Base-by-base conservation (phyloP, 2,113 vertebrate genomes). In the Motacilla alba region DNA sequence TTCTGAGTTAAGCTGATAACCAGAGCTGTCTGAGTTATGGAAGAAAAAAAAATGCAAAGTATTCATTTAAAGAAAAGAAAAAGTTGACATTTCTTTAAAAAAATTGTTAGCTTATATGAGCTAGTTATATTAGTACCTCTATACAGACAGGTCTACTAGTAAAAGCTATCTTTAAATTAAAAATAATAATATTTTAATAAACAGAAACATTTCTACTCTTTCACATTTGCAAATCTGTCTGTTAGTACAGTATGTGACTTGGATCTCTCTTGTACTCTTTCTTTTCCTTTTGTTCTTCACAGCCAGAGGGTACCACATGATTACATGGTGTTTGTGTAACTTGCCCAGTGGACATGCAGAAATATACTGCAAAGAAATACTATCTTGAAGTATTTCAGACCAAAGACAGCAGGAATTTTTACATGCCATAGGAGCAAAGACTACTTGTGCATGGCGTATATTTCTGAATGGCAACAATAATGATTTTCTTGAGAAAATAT, bases 381-480 rank as follows among this genome's bases (percentile, higher is more conserved):
- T 56, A 7, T 84, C 47, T 66, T 86, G 49, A 60, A 90, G 8
- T 33, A 66, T 20, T 90, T 77, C 23, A 74, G 23, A 10, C 19
- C 16, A 49, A 81, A 89, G n/a, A 20, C 19, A 62, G 37, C 9
- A 87, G 56, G 26, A 74, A 46, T 23, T 88, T 75, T 85, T 68
- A 39, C 23, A 24, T 39, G 27, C 9, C 10, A 1, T 20, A 80
- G 23, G 39, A 68, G 17, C 23, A 72, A 66, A 70, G 10, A 33
- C 28, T 68, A 35, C 11, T 56, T 13, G 73, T 0, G 0, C 11
- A 33, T 21, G 8, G 33, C 19, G 0, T 75, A 2, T 43, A 24
- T 67, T 87, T 93, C 28, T 87, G 60, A 80, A 30, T 30, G 26
- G 15, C 39, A 93, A 7, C 58, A 85, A 11, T 2, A 63, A 58